Evolutionary conservation across 2,113 vertebrate genomes (phyloP).

Genomic region (Leucoraja erinaceus): DNA sequence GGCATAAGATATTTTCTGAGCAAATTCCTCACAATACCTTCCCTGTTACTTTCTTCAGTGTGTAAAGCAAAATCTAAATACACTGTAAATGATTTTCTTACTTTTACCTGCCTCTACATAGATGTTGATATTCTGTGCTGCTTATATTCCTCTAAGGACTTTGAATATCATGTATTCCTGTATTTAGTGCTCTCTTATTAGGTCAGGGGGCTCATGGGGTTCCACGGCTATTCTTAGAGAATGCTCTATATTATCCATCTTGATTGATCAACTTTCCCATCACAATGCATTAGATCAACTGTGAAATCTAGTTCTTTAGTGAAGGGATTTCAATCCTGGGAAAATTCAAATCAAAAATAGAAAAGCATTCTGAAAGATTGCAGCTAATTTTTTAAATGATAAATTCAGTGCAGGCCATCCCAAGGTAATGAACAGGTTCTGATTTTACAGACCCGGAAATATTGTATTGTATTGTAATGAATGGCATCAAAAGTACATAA

Average conservation of each 20-base stretch:
- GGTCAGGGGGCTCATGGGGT: not conserved
- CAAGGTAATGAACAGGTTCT: too few species aligned
- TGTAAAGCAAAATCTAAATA: not conserved
- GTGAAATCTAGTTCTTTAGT: not conserved
- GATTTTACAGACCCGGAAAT: too few species aligned
- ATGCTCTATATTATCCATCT: not conserved
- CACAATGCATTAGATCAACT: not conserved
- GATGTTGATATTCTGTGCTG: not conserved
- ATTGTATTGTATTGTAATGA: too few species aligned
- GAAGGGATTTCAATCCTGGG: not conserved
- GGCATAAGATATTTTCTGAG: not conserved
- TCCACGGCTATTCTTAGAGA: not conserved
- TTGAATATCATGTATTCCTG: not conserved
- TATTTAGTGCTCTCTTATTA: not conserved
- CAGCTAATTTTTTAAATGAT: not conserved
- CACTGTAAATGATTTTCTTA: not conserved
- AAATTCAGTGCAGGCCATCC: too few species aligned
- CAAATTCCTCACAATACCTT: not conserved
- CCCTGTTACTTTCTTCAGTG: not conserved
- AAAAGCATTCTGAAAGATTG: not conserved
- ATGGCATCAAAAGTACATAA: too few species aligned
- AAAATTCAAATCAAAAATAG: not conserved
- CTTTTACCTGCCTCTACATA: not conserved
- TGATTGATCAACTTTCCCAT: not conserved
- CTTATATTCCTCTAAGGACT: not conserved